Evolutionary conservation across 2,888 invertebrate genomes (phyloP).

Genomic region (Drosophila barbarae): DNA sequence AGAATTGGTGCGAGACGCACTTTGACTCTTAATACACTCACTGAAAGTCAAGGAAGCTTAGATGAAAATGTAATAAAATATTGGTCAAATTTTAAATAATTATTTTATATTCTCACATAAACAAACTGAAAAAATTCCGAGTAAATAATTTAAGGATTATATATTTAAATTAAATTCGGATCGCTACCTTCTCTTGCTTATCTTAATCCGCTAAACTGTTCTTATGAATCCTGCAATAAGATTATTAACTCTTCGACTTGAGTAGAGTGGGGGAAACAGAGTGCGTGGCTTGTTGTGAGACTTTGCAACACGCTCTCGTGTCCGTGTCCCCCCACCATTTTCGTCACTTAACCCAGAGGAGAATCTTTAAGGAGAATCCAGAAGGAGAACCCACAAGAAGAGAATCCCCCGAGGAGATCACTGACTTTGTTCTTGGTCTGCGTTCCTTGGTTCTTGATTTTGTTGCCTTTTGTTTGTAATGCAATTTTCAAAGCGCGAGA

Average conservation of each 20-base stretch:
- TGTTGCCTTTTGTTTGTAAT: conserved; percentile 70
- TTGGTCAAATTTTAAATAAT: too few species aligned
- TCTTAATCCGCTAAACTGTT: neutral
- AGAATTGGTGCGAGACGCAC: conserved; percentile 73
- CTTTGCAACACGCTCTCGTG: conserved; percentile 43
- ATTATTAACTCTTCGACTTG: conserved; percentile 29
- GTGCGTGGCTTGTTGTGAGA: conserved; percentile 66
- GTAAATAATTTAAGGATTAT: neutral
- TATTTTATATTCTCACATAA: too few species aligned
- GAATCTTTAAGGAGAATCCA: conserved; percentile 8
- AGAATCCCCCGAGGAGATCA: conserved; percentile 21
- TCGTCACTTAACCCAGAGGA: conserved; percentile 21
- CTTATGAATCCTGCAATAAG: conserved; percentile 10
- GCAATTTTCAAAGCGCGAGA: conserved; percentile 75
- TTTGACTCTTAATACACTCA: conserved; percentile 58
- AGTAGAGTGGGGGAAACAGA: conserved; percentile 28
- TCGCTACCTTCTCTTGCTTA: neutral
- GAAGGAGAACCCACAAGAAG: conserved; percentile 1
- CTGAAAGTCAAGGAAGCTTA: neutral
- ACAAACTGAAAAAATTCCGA: neutral
- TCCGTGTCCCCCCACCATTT: conserved; percentile 27
- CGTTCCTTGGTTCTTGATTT: conserved; percentile 40
- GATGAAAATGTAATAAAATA: too few species aligned
- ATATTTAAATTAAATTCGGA: neutral
- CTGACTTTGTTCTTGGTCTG: conserved; percentile 16